Base-by-base conservation (phyloP, 2,797 vertebrate species). In the Tiaroga cobitis region DNA sequence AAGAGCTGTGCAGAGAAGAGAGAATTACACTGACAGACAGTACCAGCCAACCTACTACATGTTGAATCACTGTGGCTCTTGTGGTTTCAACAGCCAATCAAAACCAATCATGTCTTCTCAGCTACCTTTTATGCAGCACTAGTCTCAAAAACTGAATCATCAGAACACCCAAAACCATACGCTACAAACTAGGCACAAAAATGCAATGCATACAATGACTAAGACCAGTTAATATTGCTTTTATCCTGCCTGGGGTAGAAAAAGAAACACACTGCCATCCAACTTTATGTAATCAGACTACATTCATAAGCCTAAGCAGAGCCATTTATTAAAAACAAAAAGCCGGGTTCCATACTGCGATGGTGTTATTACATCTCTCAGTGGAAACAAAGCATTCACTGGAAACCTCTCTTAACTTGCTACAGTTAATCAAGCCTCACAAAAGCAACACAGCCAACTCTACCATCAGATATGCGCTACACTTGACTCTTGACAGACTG, bases 401-500 rank as follows among this genome's bases (percentile, higher is more conserved):
- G 87, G 70, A 86, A 87, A 85, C 24, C 61, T 37, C 76, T 87
- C 73, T 69, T 81, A 78, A 83, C 87, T 85, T 26, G 4, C 84
- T 81, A 77, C 65, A 87, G 19, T 56, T 80, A 68, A 75, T 87
- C 73, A 84, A 85, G 86, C 59, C 77, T 49, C 54, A 81, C 84
- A 85, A 85, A 85, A 80, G 84, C 68, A 49, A 59, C 75, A 67
- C 9, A 85, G 37, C 29, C 46, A 65, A 73, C 65, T 85, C 68
- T 54, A 68, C 51, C 69, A 90, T 90, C 89, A 89, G 89, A 89
- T 89, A 89, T 26, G 63, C n/a, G 51, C 51, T 72, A 83, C 86
- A 90, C 82, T 85, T 88, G 87, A 90, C 86, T 88, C 87, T 86
- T 85, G 87, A 86, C 81, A 77, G 82, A 85, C 81, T 83, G 83